Conservation (phyloP, 2,888 invertebrate genomes). For the Stegophylla sp. region DNA sequence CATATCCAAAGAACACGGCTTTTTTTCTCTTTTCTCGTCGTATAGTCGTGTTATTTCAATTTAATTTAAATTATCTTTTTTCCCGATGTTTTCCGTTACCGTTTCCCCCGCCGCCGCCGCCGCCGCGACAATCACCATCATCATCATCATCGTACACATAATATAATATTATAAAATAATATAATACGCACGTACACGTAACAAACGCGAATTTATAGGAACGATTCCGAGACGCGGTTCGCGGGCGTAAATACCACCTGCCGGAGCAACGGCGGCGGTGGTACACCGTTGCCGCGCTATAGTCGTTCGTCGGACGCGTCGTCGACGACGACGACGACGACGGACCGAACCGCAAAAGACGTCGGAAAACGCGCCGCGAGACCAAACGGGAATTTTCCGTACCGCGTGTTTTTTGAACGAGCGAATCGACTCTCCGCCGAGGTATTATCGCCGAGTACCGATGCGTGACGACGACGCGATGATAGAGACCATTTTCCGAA, state of each 20-base stretch:
- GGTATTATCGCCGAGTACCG: neutral
- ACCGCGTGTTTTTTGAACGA: constrained; percentile 7
- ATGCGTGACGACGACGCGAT: neutral
- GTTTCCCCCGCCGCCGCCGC: neutral
- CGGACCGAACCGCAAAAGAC: no score
- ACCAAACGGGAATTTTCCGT: constrained; percentile 33
- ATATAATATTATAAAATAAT: no score
- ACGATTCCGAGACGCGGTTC: no score
- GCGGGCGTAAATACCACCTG: no score
- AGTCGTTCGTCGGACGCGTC: no score
- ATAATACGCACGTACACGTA: no score
- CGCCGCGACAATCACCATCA: neutral
- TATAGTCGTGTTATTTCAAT: no score
- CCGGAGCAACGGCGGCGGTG: no score
- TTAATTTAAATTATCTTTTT: no score
- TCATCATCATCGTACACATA: no score
- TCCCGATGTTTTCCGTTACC: neutral
- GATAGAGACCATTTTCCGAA: constrained; percentile 7
- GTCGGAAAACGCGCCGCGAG: neutral
- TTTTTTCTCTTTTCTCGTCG: neutral
- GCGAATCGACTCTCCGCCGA: neutral
- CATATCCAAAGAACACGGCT: neutral
- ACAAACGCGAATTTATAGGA: no score
- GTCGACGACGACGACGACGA: no score
- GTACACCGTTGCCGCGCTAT: neutral